These are phyloP conservation scores for Coelogynopora nodosa DNA, from an alignment of 2,888 invertebrate genomes.

Conservation along the genomic window DNA sequence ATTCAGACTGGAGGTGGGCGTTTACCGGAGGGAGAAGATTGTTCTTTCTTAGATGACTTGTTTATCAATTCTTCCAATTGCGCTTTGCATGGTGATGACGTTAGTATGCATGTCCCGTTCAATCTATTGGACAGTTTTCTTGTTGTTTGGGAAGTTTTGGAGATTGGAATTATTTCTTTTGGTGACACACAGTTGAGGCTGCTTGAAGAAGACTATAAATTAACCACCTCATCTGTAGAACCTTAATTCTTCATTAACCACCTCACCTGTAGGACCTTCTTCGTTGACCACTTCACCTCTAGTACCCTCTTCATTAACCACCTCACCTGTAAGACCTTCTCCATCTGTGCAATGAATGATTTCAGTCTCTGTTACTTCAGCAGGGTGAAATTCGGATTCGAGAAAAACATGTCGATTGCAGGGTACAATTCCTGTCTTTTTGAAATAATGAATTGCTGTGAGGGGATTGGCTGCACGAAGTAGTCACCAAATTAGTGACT, in stretches of 20 bases:
- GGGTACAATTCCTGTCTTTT: too few relatives aligned
- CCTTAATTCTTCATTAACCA: neutral
- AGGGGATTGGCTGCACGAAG: too few relatives aligned
- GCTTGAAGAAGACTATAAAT: neutral
- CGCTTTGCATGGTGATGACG: neutral
- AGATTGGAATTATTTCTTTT: neutral
- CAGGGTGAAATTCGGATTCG: too few relatives aligned
- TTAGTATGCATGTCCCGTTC: neutral
- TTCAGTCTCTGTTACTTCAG: too few relatives aligned
- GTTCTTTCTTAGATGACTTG: neutral
- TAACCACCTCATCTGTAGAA: neutral
- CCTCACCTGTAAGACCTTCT: neutral
- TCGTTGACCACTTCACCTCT: neutral
- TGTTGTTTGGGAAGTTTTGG: neutral
- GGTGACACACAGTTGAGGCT: neutral
- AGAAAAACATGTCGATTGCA: too few relatives aligned
- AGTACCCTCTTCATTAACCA: neutral
- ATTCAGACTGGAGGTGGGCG: neutral
- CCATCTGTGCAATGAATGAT: too few relatives aligned
- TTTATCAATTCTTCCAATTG: neutral
- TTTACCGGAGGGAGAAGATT: neutral
- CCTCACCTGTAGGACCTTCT: neutral
- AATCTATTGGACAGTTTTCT: neutral
- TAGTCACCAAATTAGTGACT: too few relatives aligned
- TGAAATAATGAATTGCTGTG: too few relatives aligned